Conservation (phyloP, 2,113 vertebrate genomes). For the Gnathonemus echidnorhynchus region DNA sequence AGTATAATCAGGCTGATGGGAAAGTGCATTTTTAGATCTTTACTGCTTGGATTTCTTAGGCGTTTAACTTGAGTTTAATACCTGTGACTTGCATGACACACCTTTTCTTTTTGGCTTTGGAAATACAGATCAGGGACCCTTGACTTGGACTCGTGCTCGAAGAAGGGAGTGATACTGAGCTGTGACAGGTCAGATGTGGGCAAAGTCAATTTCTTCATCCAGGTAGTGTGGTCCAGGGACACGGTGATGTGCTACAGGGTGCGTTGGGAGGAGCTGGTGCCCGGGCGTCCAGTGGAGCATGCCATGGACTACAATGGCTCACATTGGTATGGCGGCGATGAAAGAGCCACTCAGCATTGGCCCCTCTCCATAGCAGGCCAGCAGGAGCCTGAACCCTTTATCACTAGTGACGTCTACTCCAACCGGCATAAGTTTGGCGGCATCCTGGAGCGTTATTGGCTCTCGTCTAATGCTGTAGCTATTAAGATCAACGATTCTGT, state of each 20-base stretch:
- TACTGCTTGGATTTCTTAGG: not conserved
- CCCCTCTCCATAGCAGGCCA: constrained; percentile 75
- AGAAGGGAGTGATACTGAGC: constrained; percentile 67
- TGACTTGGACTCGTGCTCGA: constrained; percentile 83
- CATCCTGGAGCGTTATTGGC: constrained; percentile 91
- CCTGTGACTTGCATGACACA: not conserved
- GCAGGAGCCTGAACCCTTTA: constrained; percentile 78
- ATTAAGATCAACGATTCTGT: constrained; percentile 93
- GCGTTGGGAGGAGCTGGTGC: constrained; percentile 80
- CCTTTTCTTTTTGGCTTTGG: not conserved
- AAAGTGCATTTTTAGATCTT: not conserved
- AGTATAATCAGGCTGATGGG: not conserved
- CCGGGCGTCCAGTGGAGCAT: constrained; percentile 67
- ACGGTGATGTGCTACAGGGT: constrained; percentile 91
- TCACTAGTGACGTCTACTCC: constrained; percentile 81
- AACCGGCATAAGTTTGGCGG: constrained; percentile 78
- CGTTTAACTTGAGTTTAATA: not conserved
- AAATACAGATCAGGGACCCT: constrained; percentile 65
- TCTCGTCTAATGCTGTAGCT: constrained; percentile 83
- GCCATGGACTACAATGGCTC: constrained; percentile 81
- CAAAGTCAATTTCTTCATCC: constrained; percentile 84
- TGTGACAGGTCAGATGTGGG: constrained; percentile 70
- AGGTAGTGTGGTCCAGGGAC: constrained; percentile 77
- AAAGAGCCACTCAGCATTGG: constrained; percentile 84
- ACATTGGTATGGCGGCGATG: constrained; percentile 88